Percentiles rank a stretch among this genome's conserved stretches.
These are phyloP conservation scores for Dendroctonus ponderosae DNA, from an alignment of 1,140 invertebrate genomes.

Conservation along the genomic window DNA sequence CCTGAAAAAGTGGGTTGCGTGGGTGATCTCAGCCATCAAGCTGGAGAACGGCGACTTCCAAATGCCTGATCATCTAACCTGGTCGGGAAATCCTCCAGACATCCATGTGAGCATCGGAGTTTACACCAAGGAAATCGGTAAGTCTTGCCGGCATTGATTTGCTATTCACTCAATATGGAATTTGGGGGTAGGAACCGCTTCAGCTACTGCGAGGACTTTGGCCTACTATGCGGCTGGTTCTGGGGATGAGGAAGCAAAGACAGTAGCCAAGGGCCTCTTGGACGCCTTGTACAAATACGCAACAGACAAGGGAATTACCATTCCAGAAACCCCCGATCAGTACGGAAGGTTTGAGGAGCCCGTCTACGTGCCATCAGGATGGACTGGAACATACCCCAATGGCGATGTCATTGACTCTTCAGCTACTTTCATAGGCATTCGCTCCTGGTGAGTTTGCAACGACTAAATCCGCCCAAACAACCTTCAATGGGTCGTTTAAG, in stretches of 20 bases:
- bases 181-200: conserved; percentile 21
- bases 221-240: conserved; percentile 32
- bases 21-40: conserved; percentile 25
- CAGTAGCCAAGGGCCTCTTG: conserved; percentile 21
- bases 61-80: conserved; percentile 28
- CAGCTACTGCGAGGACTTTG: conserved; percentile 33
- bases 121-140: conserved; percentile 25
- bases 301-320: conserved; percentile 23
- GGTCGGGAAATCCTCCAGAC: conserved; percentile 30
- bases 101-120: conserved; percentile 26
- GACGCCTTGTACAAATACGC: conserved; percentile 30
- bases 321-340: conserved; percentile 23
- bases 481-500: not conserved
- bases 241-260: conserved; percentile 20
- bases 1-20: conserved; percentile 32
- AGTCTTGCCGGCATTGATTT: not conserved
- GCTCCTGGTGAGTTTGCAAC: conserved; percentile 20
- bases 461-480: not conserved
- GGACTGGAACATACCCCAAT: conserved; percentile 28
- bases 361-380: conserved; percentile 33
- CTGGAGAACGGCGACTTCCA: conserved; percentile 26
- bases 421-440: conserved; percentile 29
- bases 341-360: conserved; percentile 24
- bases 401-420: conserved; percentile 31
- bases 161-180: not conserved